Conservation (phyloP, 2,888 invertebrate species). For the Deilephila elpenor region DNA sequence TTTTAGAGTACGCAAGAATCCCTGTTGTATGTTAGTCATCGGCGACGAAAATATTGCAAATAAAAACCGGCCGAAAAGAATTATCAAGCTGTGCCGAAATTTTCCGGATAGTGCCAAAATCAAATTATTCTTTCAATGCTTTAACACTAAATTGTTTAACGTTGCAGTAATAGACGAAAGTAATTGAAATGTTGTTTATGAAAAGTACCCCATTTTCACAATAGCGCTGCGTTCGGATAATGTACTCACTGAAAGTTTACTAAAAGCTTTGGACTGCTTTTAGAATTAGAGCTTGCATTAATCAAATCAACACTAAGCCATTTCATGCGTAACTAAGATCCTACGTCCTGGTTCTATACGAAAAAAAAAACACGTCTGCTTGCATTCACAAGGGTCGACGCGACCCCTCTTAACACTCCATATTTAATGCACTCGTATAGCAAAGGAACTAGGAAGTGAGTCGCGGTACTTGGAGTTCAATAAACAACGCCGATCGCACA, state of each 20-base stretch:
- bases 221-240: no score
- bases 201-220: not conserved
- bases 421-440: conserved; percentile 18
- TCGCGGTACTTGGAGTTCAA: not conserved
- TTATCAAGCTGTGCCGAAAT: conserved; percentile 15
- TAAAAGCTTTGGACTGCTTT: not conserved
- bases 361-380: not conserved
- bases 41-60: conserved; percentile 14
- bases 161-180: not conserved
- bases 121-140: conserved; percentile 9
- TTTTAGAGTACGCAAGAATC: conserved; percentile 8
- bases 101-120: conserved; percentile 21
- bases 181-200: not conserved
- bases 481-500: not conserved
- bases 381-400: not conserved
- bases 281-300: not conserved
- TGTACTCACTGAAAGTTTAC: not conserved
- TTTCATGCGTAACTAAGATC: not conserved
- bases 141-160: conserved; percentile 1
- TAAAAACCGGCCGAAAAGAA: not conserved
- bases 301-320: not conserved
- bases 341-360: not conserved
- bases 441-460: not conserved
- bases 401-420: conserved; percentile 1
- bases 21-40: conserved; percentile 15